phyloP scores from a whole-genome alignment of 2,113 vertebrate genomes.

The Aegithalos caudatus region DNA sequence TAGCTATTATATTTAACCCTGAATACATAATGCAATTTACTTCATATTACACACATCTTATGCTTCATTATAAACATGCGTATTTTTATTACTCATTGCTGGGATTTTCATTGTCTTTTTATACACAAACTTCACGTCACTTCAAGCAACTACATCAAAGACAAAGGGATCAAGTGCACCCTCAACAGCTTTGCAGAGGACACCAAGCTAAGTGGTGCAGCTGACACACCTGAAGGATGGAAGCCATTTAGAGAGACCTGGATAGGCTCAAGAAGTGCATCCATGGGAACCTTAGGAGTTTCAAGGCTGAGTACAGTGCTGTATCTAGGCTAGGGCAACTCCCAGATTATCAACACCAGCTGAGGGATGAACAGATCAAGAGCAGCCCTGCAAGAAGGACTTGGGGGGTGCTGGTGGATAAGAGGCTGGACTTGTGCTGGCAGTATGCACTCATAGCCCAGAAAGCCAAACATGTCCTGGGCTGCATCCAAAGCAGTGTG shows the following conservation, averaged over 20 bases:
- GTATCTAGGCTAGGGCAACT: not conserved
- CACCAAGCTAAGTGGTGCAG: not conserved
- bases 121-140: not conserved
- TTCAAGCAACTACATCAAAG: not conserved
- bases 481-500: rapidly evolving
- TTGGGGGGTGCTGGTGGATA: not conserved
- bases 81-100: not conserved
- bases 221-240: not conserved
- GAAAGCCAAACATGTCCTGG: not conserved
- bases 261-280: not conserved
- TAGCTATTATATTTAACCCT: not conserved
- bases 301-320: not conserved
- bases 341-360: not conserved
- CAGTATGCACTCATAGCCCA: not conserved
- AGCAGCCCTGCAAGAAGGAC: not conserved
- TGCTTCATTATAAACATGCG: not conserved
- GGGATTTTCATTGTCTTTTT: not conserved
- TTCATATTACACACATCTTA: not conserved
- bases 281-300: not conserved
- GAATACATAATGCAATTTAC: not conserved
- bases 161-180: not conserved
- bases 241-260: not conserved
- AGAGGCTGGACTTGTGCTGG: not conserved
- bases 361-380: not conserved
- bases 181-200: not conserved